These are phyloP conservation scores for Lagocephalus sceleratus DNA, from an alignment of 2,797 vertebrate genomes.

Conservation along the genomic window DNA sequence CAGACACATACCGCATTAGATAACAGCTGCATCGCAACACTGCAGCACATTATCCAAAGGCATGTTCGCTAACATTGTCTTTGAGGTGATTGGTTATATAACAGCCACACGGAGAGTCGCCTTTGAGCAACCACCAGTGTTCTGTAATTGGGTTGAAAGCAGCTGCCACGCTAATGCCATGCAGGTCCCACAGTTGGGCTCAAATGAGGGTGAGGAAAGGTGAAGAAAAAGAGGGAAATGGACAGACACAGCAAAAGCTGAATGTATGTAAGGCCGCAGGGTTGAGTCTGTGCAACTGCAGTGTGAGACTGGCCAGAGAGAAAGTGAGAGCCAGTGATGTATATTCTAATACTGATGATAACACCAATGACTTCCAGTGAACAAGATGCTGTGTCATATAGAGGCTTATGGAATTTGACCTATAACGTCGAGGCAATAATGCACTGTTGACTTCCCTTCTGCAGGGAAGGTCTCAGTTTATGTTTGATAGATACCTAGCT, in stretches of 20 bases:
- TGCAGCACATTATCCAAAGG: conserved; percentile 24
- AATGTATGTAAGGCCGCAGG: conserved; percentile 17
- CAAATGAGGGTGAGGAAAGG: conserved; percentile 13
- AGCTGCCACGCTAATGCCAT: conserved; percentile 53
- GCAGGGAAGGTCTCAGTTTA: no score
- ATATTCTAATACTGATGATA: no score
- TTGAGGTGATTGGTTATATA: conserved; percentile 54
- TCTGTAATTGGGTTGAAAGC: conserved; percentile 65
- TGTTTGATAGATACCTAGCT: no score
- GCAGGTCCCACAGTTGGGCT: conserved; percentile 34
- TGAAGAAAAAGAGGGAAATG: conserved; percentile 2
- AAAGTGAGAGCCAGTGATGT: conserved; percentile 26
- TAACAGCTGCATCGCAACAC: conserved; percentile 36
- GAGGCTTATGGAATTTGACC: no score
- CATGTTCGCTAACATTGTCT: conserved; percentile 39
- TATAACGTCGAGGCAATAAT: no score
- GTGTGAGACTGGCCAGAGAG: conserved; percentile 22
- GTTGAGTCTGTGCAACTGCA: conserved; percentile 32
- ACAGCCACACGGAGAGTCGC: conserved; percentile 37
- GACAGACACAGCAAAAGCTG: neutral
- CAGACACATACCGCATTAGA: conserved; percentile 20
- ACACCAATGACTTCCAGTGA: no score
- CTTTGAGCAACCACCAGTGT: conserved; percentile 49
- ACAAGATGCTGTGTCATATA: no score
- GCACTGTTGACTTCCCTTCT: no score